phyloP scores from a whole-genome alignment of 1,140 invertebrate genomes.

The Scaptodrosophila lebanonensis region DNA sequence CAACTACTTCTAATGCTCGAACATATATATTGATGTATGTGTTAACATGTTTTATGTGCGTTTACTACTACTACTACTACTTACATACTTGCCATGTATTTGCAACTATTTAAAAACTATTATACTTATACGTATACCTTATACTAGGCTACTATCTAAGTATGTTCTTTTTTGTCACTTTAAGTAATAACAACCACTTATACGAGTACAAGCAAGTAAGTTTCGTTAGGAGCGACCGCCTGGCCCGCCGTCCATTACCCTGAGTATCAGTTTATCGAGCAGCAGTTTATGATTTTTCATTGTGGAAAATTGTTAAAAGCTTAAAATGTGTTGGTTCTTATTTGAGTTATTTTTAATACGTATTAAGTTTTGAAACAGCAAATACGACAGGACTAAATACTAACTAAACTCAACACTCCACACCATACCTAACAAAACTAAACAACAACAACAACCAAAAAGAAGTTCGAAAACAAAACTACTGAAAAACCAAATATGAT shows the following conservation, averaged over 20 bases:
- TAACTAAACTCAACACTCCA: slow-evolving; percentile 7
- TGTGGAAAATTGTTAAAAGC: too few relatives aligned
- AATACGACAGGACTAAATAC: slow-evolving; percentile 32
- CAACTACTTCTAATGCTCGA: slow-evolving; percentile 22
- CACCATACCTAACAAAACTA: too few relatives aligned
- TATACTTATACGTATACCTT: slow-evolving; percentile 6
- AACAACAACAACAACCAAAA: not conserved
- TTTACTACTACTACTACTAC: slow-evolving; percentile 36
- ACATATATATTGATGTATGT: slow-evolving; percentile 32
- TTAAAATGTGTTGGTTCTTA: slow-evolving; percentile 6
- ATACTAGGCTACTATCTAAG: slow-evolving; percentile 32
- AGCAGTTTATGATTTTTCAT: slow-evolving; percentile 15
- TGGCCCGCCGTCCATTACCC: too few relatives aligned
- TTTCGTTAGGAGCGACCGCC: slow-evolving; percentile 7
- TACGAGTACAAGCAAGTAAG: slow-evolving; percentile 4
- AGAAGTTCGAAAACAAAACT: not conserved
- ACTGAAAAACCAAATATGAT: not conserved
- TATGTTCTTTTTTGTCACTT: slow-evolving; percentile 3
- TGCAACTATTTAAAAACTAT: slow-evolving; percentile 26
- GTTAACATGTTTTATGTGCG: slow-evolving; percentile 40
- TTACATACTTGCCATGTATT: slow-evolving; percentile 31
- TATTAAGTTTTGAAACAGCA: slow-evolving; percentile 30
- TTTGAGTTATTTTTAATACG: slow-evolving; percentile 21
- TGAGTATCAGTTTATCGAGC: slow-evolving; percentile 4
- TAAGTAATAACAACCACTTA: slow-evolving; percentile 4